Percentiles rank a stretch among this genome's conserved stretches.
phyloP scores from a whole-genome alignment of 1,140 invertebrate genomes.

The Papilio glaucus region DNA sequence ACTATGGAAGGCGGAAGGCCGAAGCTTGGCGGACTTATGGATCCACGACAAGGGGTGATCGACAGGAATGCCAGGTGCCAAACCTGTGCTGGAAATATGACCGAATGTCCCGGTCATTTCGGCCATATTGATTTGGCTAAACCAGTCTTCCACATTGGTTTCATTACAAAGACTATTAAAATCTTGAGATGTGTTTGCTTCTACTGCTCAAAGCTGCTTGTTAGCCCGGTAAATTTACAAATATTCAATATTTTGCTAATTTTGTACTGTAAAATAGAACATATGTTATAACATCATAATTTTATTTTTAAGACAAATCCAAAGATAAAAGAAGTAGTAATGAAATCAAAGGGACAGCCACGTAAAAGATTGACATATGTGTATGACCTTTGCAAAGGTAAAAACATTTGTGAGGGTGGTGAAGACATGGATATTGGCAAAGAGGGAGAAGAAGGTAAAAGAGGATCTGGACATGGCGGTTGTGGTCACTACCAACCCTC shows the following conservation, averaged over 20 bases:
- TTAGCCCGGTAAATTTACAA: conserved; percentile 91
- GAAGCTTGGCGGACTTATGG: conserved; percentile 99
- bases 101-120: conserved; percentile 99
- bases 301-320: conserved; percentile 89
- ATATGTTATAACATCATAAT: conserved; percentile 31
- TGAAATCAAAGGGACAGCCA: conserved; percentile 98
- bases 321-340: conserved; percentile 98
- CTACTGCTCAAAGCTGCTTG: conserved; percentile 97
- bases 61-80: conserved; percentile 97
- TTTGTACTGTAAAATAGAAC: background rate
- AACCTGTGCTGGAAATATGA: conserved; percentile 99
- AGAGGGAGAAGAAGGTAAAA: conserved; percentile 88
- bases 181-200: conserved; percentile 98
- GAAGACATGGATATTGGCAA: conserved; percentile 97
- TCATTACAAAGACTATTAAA: conserved; percentile 98
- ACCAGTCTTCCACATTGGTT: conserved; percentile 99
- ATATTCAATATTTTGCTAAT: conserved; percentile 17
- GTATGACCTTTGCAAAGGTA: conserved; percentile 99
- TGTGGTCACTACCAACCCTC: conserved; percentile 99
- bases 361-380: conserved; percentile 96
- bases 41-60: conserved; percentile 98
- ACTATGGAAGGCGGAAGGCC: conserved; percentile 99
- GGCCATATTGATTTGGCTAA: conserved; percentile 99
- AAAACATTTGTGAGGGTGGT: conserved; percentile 99
- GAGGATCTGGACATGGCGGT: conserved; percentile 93